Conservation (phyloP, 2,888 invertebrate species). For the Nezara viridula region DNA sequence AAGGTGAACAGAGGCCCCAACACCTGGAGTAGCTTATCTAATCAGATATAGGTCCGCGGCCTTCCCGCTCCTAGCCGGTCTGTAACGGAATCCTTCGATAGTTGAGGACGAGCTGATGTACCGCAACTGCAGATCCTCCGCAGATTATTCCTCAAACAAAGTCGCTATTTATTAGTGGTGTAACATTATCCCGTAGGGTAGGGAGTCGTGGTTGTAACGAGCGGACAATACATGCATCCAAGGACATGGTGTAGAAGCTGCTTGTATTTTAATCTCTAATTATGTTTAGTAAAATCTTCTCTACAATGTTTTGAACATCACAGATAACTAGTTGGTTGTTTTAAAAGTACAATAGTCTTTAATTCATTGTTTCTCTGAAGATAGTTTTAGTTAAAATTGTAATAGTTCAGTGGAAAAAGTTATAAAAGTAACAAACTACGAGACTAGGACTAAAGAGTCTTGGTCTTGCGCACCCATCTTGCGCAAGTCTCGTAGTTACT, state of each 20-base stretch:
- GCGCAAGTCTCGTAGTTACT: too few relatives aligned
- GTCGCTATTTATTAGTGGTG: neutral
- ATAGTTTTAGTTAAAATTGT: too few relatives aligned
- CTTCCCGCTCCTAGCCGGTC: neutral
- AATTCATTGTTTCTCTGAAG: neutral
- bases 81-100: slow-evolving; percentile 12
- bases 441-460: too few relatives aligned
- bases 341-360: neutral
- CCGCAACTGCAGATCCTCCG: neutral
- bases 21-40: slow-evolving; percentile 29
- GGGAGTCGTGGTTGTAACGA: slow-evolving; percentile 18
- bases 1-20: slow-evolving; percentile 42
- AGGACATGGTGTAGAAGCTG: neutral
- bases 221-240: slow-evolving; percentile 18
- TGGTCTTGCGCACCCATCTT: too few relatives aligned
- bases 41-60: slow-evolving; percentile 49
- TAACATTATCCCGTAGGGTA: slow-evolving; percentile 1
- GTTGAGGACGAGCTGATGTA: slow-evolving; percentile 4
- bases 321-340: neutral
- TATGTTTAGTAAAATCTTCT: neutral
- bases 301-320: neutral
- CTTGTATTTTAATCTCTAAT: slow-evolving; percentile 9
- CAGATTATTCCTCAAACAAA: slow-evolving; percentile 28
- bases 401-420: too few relatives aligned
- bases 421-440: too few relatives aligned